Evolutionary conservation across 2,888 invertebrate genomes (phyloP).

Genomic region (Amiota communis): DNA sequence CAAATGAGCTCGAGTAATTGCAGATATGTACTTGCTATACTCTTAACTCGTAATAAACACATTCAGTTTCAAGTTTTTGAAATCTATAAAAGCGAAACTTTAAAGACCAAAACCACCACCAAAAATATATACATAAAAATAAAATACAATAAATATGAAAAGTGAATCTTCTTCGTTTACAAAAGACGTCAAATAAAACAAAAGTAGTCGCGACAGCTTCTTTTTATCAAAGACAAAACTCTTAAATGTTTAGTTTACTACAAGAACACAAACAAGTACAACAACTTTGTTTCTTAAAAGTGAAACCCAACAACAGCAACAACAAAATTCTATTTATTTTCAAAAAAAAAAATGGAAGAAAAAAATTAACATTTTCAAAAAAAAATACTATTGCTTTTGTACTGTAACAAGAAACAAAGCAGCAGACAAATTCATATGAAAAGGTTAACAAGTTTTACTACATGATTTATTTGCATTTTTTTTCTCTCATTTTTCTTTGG

Average conservation of each 20-base stretch:
- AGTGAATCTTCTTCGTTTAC: slow-evolving; percentile 18
- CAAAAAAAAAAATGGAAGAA: slow-evolving; percentile 28
- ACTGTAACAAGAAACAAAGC: slow-evolving; percentile 25
- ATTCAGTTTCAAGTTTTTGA: not conserved
- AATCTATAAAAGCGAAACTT: not conserved
- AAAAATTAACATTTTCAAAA: slow-evolving; percentile 48
- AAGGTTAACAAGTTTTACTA: slow-evolving; percentile 71
- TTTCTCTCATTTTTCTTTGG: slow-evolving; percentile 40
- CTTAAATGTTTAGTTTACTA: not conserved
- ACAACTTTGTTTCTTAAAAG: slow-evolving; percentile 13
- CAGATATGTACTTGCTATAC: too few relatives aligned
- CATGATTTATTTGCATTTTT: slow-evolving; percentile 67
- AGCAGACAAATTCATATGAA: slow-evolving; percentile 52
- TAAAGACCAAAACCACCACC: not conserved
- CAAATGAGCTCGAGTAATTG: too few relatives aligned
- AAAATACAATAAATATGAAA: not conserved
- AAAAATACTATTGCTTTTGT: slow-evolving; percentile 23
- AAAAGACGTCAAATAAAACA: slow-evolving; percentile 16
- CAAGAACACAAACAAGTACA: slow-evolving; percentile 21
- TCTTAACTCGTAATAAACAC: not conserved
- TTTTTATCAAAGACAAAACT: slow-evolving; percentile 1
- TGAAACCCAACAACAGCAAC: slow-evolving; percentile 44
- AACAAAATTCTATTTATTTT: slow-evolving; percentile 47
- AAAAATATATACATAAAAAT: not conserved
- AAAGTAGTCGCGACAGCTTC: slow-evolving; percentile 19